Conservation (phyloP, 2,797 vertebrate species). For the Poecilia velifera region DNA sequence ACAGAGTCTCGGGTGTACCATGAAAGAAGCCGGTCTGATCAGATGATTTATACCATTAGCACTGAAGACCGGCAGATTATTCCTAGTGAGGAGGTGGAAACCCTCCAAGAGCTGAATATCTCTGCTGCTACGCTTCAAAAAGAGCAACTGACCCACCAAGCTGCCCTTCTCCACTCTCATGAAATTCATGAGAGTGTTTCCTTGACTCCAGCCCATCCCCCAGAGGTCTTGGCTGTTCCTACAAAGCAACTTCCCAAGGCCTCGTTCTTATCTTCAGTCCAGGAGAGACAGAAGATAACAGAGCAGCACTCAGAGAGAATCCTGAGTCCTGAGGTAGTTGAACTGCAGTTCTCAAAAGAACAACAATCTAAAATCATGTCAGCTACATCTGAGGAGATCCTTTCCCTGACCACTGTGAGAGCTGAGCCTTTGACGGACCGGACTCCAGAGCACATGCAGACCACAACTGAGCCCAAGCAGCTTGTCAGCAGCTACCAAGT, state of each 20-base stretch:
- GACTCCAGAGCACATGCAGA: conserved; percentile 39
- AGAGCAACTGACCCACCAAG: conserved; percentile 77
- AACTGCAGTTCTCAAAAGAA: conserved; percentile 66
- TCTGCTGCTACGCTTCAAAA: conserved; percentile 76
- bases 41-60: conserved; percentile 83
- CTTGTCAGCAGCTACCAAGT: conserved; percentile 65
- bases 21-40: conserved; percentile 61
- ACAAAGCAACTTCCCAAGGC: conserved; percentile 70
- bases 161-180: conserved; percentile 76
- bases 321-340: conserved; percentile 73
- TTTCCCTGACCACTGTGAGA: conserved; percentile 65
- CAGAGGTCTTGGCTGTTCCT: conserved; percentile 63
- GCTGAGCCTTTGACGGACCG: conserved; percentile 46
- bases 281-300: conserved; percentile 75
- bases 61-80: conserved; percentile 77
- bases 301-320: conserved; percentile 80
- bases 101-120: conserved; percentile 68
- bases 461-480: conserved; percentile 65
- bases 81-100: conserved; percentile 78
- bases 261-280: conserved; percentile 75
- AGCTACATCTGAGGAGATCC: conserved; percentile 74
- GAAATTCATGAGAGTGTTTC: conserved; percentile 75
- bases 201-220: conserved; percentile 51
- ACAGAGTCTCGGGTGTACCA: conserved; percentile 73
- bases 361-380: conserved; percentile 66